Percentiles rank a stretch among this genome's conserved stretches.
Evolutionary conservation across 2,797 vertebrate genomes (phyloP).

Genomic region (Pelochelys cantorii): DNA sequence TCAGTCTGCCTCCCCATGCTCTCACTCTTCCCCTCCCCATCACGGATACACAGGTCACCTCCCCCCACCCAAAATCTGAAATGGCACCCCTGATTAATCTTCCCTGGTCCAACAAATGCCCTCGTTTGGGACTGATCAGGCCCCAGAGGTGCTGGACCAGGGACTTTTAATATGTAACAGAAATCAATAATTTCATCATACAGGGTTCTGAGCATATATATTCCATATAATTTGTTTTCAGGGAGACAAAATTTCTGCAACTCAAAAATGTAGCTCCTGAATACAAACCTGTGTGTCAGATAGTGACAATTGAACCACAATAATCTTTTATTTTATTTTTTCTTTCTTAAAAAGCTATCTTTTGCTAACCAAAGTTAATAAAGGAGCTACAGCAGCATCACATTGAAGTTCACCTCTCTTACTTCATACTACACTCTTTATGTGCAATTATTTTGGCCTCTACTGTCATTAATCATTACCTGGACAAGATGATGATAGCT

Average conservation of each 20-base stretch:
- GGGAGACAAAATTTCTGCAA: accelerated
- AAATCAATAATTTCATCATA: neutral
- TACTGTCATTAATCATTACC: neutral
- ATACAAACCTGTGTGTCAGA: neutral
- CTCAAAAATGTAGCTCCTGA: neutral
- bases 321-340: neutral
- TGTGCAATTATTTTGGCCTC: neutral
- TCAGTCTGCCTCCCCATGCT: too few species aligned
- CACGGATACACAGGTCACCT: too few species aligned
- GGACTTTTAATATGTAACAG: too few species aligned
- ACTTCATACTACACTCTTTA: neutral
- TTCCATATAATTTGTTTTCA: neutral
- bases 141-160: too few species aligned
- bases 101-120: too few species aligned
- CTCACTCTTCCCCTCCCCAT: too few species aligned
- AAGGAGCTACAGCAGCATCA: neutral
- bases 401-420: neutral
- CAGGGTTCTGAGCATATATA: neutral
- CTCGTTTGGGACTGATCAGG: too few species aligned
- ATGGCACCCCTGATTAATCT: too few species aligned
- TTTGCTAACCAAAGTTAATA: neutral
- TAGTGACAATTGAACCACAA: neutral
- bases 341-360: neutral
- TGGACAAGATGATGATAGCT: neutral
- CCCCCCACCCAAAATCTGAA: too few species aligned